Base-by-base conservation (phyloP, 1,140 invertebrate genomes). In the Cotesia typhae region DNA sequence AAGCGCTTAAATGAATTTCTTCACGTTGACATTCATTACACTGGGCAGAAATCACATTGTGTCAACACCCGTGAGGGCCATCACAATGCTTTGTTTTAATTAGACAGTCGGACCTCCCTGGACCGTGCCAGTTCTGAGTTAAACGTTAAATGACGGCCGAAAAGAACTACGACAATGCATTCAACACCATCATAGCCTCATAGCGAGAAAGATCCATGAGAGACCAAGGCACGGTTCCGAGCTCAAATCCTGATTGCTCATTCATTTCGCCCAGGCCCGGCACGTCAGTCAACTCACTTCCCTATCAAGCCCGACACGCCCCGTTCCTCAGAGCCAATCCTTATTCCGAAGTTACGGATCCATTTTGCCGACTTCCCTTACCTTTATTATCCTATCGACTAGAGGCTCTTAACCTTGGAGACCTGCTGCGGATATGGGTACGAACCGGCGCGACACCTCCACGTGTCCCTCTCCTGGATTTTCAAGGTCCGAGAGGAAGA, bases 21-120 rank as follows among this genome's bases (percentile, higher is more conserved):
- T 89, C 87, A 88, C 85, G 81, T 89, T 90, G 89, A 91, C 90
- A 92, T 91, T 92, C 91, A 91, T 87, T 91, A 90, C 91, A 92
- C 91, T 92, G 90, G n/a, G 91, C 90, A 92, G 91, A 92, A 92
- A 92, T 91, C 89, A 91, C 90, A 91, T 90, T 90, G 89, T 89
- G 90, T 91, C 89, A 92, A 88, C 88, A 87, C 35, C 67, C 57
- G n/a, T n/a, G n/a, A n/a, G 57, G 28, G 28, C 28, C 28, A 92
- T 93, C 91, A 89, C 91, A 92, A 93, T 93, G 92, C 92, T 94
- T 92, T 93, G 92, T 93, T 94, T 94, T 93, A 93, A 94, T 93
- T 93, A 93, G 90, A 92, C 91, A 92, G 91, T 92, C 90, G 89
- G 90, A 92, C 91, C 91, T 90, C 89, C 90, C 89, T 88, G 87